Percentiles rank a stretch among this genome's conserved stretches.
Evolutionary conservation across 2,113 vertebrate genomes (phyloP).

Genomic region (Sturnira hondurensis): DNA sequence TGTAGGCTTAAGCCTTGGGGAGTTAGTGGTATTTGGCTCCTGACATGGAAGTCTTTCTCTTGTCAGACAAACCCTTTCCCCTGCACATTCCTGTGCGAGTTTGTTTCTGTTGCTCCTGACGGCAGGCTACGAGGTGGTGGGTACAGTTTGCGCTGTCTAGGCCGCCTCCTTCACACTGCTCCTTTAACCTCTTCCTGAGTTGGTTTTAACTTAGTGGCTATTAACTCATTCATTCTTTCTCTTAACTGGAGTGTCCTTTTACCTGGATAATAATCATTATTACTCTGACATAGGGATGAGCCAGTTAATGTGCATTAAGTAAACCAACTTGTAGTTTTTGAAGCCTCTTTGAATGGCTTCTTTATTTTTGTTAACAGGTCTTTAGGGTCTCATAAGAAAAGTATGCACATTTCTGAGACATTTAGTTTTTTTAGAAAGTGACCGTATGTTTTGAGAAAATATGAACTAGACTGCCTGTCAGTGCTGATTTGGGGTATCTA

Average conservation of each 20-base stretch:
- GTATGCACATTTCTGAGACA: not conserved
- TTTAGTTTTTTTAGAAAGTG: not conserved
- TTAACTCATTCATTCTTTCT: not conserved
- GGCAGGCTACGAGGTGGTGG: not conserved
- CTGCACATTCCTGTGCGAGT: slow-evolving; percentile 52
- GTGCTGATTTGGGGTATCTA: not conserved
- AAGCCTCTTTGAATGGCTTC: not conserved
- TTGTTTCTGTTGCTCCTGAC: slow-evolving; percentile 27
- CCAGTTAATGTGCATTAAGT: not conserved
- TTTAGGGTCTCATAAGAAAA: not conserved
- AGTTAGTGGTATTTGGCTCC: slow-evolving; percentile 74
- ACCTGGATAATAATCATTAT: not conserved
- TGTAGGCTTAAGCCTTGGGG: slow-evolving; percentile 52
- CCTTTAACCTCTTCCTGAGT: not conserved
- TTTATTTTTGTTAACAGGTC: slow-evolving; percentile 21
- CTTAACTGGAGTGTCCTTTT: not conserved
- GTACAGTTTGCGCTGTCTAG: not conserved
- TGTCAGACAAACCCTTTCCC: slow-evolving; percentile 67
- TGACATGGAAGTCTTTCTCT: slow-evolving; percentile 67
- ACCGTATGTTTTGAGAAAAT: not conserved
- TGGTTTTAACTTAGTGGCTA: not conserved
- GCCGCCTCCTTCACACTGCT: not conserved
- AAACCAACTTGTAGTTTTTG: not conserved
- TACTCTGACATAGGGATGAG: not conserved
- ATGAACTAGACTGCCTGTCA: not conserved